Base-by-base conservation (phyloP, 1,140 invertebrate genomes). In the Drosophila prosaltans region DNA sequence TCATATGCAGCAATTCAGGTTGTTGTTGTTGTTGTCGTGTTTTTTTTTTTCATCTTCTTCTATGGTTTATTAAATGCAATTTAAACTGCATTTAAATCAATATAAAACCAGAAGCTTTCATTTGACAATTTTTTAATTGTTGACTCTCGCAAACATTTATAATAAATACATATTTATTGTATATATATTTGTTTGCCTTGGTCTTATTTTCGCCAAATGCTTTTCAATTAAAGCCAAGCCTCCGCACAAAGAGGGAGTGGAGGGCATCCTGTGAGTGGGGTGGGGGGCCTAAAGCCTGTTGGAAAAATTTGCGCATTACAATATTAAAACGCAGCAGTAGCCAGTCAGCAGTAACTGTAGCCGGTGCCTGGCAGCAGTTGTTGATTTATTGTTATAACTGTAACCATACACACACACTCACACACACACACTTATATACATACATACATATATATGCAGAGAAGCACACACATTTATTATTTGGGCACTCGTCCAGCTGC, bases 371-470 rank as follows among this genome's bases (percentile, higher is more conserved):
- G 69, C 82, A 79, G 83, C 82, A 82, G 64, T 70, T 89, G 84
- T 89, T 89, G 84, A 89, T 89, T 89, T 84, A 89, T 89, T 89
- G 81, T 89, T 89, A 81, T 81, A 89, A 83, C 84, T 90, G 84
- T 81, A 61, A 59, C 69, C 70, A 74, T 67, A 60, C 69, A 78
- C 45, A 63, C 40, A 64, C 62, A 55, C 57, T 41, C 8, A 54
- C 45, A 24, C 48, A 55, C 24, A 51, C 69, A 78, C 45, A 63
- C 45, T 55, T 45, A 45, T 45, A 65, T 3, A 54, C 45, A 24
- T 30, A 40, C 24, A 51, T 11, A 28, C 16, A 16, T 16, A 16
- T 16, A 16, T 16, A 16, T 16, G 16, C 16, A 16, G 16, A 16
- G 16, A 16, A 16, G 16, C 16, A 32, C 8, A 39, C 55, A 41